These are phyloP conservation scores for Aplysia californica DNA, from an alignment of 1,140 invertebrate species.

Conservation along the genomic window DNA sequence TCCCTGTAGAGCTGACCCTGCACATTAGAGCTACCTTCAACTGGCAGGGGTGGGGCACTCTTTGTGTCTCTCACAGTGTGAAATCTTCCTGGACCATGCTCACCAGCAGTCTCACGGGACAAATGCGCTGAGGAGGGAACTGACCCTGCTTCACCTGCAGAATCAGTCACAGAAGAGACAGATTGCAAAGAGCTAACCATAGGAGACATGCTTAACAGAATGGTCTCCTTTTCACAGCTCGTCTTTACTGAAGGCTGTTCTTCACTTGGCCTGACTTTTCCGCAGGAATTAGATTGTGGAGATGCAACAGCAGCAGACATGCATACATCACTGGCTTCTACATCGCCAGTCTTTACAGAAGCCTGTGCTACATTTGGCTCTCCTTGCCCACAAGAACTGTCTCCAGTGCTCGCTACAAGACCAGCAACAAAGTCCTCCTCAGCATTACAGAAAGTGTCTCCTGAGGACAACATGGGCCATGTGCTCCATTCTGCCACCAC, in stretches of 20 bases:
- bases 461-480: neutral
- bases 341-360: neutral
- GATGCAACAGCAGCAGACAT: no score
- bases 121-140: no score
- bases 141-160: no score
- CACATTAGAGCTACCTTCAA: neutral
- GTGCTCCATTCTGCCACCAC: conserved; percentile 61
- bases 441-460: neutral
- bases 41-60: neutral
- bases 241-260: no score
- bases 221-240: no score
- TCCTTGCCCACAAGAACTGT: neutral
- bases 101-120: no score
- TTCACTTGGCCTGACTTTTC: no score
- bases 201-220: no score
- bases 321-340: neutral
- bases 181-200: no score
- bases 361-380: neutral
- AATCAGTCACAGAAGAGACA: no score
- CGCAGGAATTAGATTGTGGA: neutral
- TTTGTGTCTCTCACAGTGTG: neutral
- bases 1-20: neutral
- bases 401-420: neutral
- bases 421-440: conserved; percentile 11
- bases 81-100: neutral